Conservation (phyloP, 2,797 vertebrate species). For the Eleutherodactylus coqui region DNA sequence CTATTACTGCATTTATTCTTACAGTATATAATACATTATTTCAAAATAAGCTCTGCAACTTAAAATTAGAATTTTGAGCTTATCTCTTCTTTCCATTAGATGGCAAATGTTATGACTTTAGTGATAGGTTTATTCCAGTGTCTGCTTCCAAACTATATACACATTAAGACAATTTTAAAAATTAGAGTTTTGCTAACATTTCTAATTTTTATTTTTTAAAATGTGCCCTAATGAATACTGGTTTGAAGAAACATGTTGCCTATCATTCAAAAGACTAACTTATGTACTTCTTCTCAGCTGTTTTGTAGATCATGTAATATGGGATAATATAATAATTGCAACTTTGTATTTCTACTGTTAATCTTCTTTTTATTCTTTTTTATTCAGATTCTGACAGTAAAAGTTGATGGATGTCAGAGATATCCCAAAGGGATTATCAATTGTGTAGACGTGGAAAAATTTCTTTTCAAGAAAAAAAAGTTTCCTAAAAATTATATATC, state of each 20-base stretch:
- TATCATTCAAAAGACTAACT: neutral
- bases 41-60: neutral
- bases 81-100: neutral
- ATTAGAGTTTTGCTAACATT: neutral
- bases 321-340: neutral
- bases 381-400: constrained; percentile 85
- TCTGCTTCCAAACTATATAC: neutral
- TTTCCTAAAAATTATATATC: constrained; percentile 87
- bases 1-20: neutral
- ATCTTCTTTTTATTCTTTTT: neutral
- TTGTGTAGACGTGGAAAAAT: constrained; percentile 84
- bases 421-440: constrained; percentile 87
- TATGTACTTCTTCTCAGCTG: neutral
- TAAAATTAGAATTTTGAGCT: neutral
- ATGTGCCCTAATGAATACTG: too few species aligned
- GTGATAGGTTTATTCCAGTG: neutral
- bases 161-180: neutral
- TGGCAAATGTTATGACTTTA: neutral
- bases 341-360: neutral
- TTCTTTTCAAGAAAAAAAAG: constrained; percentile 83
- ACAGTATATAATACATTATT: too few species aligned
- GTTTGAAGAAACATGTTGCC: too few species aligned
- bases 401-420: constrained; percentile 78
- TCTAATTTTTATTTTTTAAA: too few species aligned
- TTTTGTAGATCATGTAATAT: neutral